Evolutionary conservation across 2,113 vertebrate species (phyloP).

Genomic region (Cyprichromis sp.): DNA sequence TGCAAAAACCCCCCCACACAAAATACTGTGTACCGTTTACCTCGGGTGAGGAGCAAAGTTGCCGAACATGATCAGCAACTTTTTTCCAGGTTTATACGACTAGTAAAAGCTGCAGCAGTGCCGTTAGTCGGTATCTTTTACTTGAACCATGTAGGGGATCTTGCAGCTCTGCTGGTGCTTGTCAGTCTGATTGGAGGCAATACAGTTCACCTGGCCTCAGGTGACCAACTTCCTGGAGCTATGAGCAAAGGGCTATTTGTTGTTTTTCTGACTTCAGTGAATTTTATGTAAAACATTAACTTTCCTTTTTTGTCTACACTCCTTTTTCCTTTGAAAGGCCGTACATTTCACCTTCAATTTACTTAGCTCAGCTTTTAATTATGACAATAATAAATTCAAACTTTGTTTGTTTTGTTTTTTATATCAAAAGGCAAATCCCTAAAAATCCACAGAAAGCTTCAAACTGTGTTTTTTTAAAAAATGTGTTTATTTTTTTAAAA

Average conservation of each 20-base stretch:
- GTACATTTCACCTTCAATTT: not conserved
- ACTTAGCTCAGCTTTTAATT: not conserved
- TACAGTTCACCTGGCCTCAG: slow-evolving; percentile 37
- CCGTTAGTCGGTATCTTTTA: not conserved
- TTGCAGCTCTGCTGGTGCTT: not conserved
- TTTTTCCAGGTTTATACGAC: not conserved
- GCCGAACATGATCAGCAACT: not conserved
- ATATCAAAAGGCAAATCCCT: not conserved
- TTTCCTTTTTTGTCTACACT: not conserved
- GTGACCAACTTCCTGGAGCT: not conserved
- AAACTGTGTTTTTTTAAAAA: not conserved
- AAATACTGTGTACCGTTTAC: slow-evolving; percentile 3
- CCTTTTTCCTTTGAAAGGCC: not conserved
- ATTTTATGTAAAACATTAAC: not conserved
- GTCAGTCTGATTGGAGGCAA: slow-evolving; percentile 45
- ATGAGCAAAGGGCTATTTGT: not conserved
- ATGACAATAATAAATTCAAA: not conserved
- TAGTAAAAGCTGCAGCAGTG: not conserved
- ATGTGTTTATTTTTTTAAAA: slow-evolving; percentile 16
- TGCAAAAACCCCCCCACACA: rapidly evolving
- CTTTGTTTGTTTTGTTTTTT: not conserved
- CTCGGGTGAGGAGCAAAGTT: not conserved
- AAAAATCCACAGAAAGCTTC: not conserved
- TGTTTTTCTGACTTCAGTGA: not conserved
- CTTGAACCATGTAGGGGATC: not conserved